Conservation (phyloP, 92 coral and sea anemone genomes). For the Palythoa grandiflora region DNA sequence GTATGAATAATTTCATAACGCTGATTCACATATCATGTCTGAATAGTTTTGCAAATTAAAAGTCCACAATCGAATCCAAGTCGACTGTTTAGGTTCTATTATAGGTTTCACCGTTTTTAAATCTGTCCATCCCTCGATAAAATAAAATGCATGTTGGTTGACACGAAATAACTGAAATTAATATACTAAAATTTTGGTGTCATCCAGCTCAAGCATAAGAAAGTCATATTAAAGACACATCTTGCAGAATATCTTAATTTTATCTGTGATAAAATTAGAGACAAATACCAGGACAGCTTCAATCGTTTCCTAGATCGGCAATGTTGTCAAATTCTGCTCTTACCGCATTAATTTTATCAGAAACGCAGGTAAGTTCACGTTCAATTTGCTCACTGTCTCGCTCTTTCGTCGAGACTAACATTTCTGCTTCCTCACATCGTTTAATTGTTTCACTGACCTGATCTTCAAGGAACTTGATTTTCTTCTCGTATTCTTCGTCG, state of each 20-base stretch:
- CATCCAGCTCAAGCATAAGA: neutral
- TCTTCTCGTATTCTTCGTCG: slow-evolving; percentile 46
- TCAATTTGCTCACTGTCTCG: slow-evolving; percentile 31
- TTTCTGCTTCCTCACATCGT: slow-evolving; percentile 34
- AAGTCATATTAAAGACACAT: neutral
- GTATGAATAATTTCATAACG: too few species aligned
- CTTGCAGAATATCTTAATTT: neutral
- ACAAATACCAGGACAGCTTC: neutral
- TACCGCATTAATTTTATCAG: slow-evolving; percentile 14
- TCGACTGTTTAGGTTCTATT: too few species aligned
- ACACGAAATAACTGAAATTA: neutral
- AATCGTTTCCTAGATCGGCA: slow-evolving; percentile 23
- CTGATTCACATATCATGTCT: too few species aligned
- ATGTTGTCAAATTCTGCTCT: slow-evolving; percentile 36
- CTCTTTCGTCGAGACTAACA: slow-evolving; percentile 33
- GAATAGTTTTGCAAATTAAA: too few species aligned
- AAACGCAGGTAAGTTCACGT: slow-evolving; percentile 5
- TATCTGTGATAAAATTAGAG: too few species aligned
- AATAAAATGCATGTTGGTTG: too few species aligned
- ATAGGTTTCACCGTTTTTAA: too few species aligned
- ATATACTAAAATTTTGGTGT: too few species aligned
- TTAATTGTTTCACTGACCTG: slow-evolving; percentile 31
- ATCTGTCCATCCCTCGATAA: too few species aligned
- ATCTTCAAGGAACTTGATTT: slow-evolving; percentile 48
- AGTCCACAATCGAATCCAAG: too few species aligned